Evolutionary conservation across 92 coral and sea anemone genomes (phyloP), one percentile per base, ranked within the genome.

Genomic region (Parazoanthus atlanticus): DNA sequence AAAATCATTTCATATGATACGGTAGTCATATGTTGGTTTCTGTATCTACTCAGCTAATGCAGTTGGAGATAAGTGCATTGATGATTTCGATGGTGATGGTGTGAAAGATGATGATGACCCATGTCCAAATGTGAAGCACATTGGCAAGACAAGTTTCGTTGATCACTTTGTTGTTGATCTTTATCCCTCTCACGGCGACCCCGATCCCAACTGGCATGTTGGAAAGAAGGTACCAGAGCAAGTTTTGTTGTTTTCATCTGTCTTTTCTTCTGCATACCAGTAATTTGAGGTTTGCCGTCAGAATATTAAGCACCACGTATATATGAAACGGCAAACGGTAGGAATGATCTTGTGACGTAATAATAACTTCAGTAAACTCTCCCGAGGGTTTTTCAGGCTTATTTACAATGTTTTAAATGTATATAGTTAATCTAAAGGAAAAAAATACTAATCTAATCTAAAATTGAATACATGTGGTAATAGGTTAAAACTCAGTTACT

Each of bases 41-140:
- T 61, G 23, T 72, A 72, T 38, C 40, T 80, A 47, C 73, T 67
- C 89, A 96, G 99, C 90, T 47, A 85, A 84, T 33, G 94, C 96
- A 29, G 96, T 95, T 46, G 99, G 99, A 65, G 99, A 96, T 79
- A 85, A 84, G 30, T 96, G 99, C 82, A 89, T 90, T 64, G 81
- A 88, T 17, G 98, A 96, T 88, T 96, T 91, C 76, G 99, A 96
- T 82, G 99, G 97, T 11, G 99, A 96, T 88, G 99, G 99, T 40
- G 98, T 95, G 23, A 36, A 41, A 13, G 99, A 96, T 81, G 88
- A 89, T 85, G 90, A 90, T 81, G 99, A 96, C 70, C 70, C 91
- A 25, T 96, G 99, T 41, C 96, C 99, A 47, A 88, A 89, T 71
- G 97, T 94, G 69, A 92, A 89, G 72, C 95, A 96, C 91, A 94